phyloP scores from a whole-genome alignment of 2,888 invertebrate species.

The Temnothorax ravouxi region DNA sequence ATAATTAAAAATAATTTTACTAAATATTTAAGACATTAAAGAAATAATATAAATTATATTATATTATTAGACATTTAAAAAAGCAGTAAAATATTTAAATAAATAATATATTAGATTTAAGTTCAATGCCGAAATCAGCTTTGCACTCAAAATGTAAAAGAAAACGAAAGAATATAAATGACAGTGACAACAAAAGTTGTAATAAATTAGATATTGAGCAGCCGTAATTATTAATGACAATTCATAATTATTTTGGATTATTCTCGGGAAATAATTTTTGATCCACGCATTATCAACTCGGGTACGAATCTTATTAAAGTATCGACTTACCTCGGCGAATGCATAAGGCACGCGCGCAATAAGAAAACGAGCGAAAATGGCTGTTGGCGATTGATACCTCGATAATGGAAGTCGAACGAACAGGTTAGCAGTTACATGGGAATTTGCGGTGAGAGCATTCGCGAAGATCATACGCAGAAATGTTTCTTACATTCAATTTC shows the following conservation, averaged over 20 bases:
- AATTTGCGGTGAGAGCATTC: conserved; percentile 70
- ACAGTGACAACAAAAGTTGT: neutral
- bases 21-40: too few species aligned
- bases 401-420: conserved; percentile 60
- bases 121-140: too few species aligned
- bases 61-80: too few species aligned
- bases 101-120: too few species aligned
- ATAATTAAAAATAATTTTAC: too few species aligned
- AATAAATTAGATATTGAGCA: neutral
- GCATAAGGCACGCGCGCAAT: conserved; percentile 51
- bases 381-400: conserved; percentile 65
- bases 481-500: conserved; percentile 46
- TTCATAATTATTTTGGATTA: neutral
- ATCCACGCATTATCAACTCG: conserved; percentile 15
- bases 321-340: conserved; percentile 30
- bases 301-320: conserved; percentile 39
- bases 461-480: conserved; percentile 49
- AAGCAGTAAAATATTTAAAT: too few species aligned
- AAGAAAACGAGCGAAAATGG: conserved; percentile 53
- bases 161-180: neutral
- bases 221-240: neutral
- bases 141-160: neutral
- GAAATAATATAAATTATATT: too few species aligned
- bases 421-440: conserved; percentile 66
- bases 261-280: neutral